Percentiles rank a stretch among this genome's conserved stretches.
Evolutionary conservation across 2,113 vertebrate genomes (phyloP).

Genomic region (Corythornis vintsioides): DNA sequence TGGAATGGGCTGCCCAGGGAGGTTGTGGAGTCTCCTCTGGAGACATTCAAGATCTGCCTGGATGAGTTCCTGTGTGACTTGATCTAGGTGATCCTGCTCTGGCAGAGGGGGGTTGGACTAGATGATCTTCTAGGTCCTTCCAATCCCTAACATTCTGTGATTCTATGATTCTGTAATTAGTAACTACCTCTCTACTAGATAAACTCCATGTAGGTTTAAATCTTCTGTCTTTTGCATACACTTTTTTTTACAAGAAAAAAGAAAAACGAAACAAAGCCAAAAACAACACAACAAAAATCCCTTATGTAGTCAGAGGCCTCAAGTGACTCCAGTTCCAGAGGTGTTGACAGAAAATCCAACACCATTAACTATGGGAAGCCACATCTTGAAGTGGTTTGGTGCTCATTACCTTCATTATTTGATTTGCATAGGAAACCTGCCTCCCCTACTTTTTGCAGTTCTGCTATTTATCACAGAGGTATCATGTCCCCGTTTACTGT

Average conservation of each 20-base stretch:
- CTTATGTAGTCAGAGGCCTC: not conserved
- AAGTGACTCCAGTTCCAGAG: not conserved
- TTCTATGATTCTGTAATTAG: no score
- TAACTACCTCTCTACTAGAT: not conserved
- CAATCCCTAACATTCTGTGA: no score
- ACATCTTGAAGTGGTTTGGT: not conserved
- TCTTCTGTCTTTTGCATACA: not conserved
- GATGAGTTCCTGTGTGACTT: no score
- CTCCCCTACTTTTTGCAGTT: not conserved
- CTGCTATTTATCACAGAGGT: not conserved
- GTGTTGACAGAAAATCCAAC: not conserved
- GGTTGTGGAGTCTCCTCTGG: no score
- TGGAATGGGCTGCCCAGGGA: no score
- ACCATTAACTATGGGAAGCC: slow-evolving; percentile 1
- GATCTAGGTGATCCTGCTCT: no score
- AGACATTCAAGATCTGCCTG: no score
- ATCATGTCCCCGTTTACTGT: not conserved
- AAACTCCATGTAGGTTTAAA: not conserved
- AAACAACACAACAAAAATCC: not conserved
- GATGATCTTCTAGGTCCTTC: no score
- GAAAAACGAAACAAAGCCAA: no score
- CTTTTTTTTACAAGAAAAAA: not conserved
- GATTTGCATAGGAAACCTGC: not conserved
- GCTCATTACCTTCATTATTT: not conserved
- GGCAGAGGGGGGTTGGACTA: no score